phyloP scores from a whole-genome alignment of 2,113 vertebrate species.

The Neodontobutis hainanensis region DNA sequence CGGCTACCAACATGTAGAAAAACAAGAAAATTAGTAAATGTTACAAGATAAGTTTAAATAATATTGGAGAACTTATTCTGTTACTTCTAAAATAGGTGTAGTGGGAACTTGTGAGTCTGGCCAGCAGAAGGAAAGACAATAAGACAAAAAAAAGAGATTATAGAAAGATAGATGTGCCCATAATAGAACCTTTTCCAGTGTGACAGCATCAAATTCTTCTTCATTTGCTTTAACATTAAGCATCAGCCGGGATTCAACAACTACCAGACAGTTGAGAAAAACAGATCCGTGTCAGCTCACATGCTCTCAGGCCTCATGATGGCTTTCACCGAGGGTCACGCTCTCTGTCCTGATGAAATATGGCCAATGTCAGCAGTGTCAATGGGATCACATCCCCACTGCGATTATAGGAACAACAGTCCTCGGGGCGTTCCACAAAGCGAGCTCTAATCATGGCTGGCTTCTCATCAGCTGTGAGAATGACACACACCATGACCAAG shows the following conservation, averaged over 20 bases:
- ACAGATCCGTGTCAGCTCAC: neutral
- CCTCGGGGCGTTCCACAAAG: neutral
- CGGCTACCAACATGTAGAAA: too few species aligned
- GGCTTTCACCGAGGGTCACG: conserved; percentile 2
- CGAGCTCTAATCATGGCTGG: conserved; percentile 16
- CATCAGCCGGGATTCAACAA: too few species aligned
- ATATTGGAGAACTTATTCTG: too few species aligned
- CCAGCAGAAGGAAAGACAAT: neutral
- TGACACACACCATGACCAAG: conserved; percentile 1
- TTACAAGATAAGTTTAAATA: too few species aligned
- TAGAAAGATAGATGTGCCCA: neutral
- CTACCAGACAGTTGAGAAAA: neutral
- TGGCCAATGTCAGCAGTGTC: conserved; percentile 21
- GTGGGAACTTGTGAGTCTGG: too few species aligned
- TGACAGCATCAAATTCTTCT: neutral
- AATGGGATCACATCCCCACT: neutral
- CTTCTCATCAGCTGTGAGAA: conserved; percentile 25
- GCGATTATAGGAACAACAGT: neutral
- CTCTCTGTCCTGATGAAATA: conserved; percentile 11
- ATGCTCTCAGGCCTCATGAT: neutral
- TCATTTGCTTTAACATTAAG: neutral
- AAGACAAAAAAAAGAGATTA: neutral
- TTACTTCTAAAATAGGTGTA: too few species aligned
- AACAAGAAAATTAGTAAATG: too few species aligned
- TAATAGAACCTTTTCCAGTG: neutral